Conservation (phyloP, 1,140 invertebrate genomes). For the Telenomus remus region DNA sequence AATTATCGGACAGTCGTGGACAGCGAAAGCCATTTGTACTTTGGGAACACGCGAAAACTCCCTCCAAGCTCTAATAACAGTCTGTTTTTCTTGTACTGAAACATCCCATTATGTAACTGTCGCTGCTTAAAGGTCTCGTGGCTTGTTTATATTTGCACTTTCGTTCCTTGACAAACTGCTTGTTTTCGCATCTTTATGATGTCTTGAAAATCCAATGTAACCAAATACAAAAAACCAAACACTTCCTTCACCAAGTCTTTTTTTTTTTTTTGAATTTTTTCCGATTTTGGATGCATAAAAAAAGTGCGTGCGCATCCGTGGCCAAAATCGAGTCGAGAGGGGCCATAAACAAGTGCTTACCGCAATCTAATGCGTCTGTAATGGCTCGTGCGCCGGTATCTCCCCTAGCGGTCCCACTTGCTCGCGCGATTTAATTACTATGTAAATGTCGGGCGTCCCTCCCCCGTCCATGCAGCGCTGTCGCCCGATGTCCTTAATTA, state of each 20-base stretch:
- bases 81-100: slow-evolving; percentile 45
- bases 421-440: slow-evolving; percentile 76
- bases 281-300: slow-evolving; percentile 17
- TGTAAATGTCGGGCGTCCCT: slow-evolving; percentile 75
- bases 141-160: slow-evolving; percentile 28
- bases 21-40: slow-evolving; percentile 69
- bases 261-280: no score
- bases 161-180: slow-evolving; percentile 12
- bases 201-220: no score
- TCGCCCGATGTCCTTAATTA: slow-evolving; percentile 76
- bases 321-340: slow-evolving; percentile 55
- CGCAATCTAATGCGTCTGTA: slow-evolving; percentile 76
- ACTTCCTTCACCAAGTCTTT: no score
- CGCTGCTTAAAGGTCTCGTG: slow-evolving; percentile 9
- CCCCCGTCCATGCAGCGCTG: slow-evolving; percentile 59
- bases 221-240: no score
- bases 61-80: slow-evolving; percentile 38
- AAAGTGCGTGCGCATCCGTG: slow-evolving; percentile 14
- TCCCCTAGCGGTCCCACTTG: slow-evolving; percentile 72
- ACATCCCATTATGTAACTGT: slow-evolving; percentile 38
- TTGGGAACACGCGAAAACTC: slow-evolving; percentile 25
- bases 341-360: slow-evolving; percentile 77
- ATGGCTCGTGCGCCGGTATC: slow-evolving; percentile 74
- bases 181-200: neutral
- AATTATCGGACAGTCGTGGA: slow-evolving; percentile 72